phyloP scores from a whole-genome alignment of 1,140 invertebrate species.

The Stenopsyche tienmushanensis region DNA sequence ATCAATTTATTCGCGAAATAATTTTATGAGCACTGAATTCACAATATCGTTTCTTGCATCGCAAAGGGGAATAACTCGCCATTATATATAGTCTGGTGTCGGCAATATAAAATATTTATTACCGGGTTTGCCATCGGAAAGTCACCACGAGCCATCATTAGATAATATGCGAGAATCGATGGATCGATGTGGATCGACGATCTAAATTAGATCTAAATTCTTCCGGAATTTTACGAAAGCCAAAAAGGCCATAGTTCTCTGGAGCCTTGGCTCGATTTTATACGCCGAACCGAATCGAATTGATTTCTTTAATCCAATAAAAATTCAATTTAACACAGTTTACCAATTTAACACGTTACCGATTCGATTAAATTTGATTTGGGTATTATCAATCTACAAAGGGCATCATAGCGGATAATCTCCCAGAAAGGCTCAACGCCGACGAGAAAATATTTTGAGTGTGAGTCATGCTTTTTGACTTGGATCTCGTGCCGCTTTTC shows the following conservation, averaged over 20 bases:
- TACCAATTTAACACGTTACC: conserved; percentile 33
- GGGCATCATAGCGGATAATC: conserved; percentile 8
- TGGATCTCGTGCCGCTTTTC: not conserved
- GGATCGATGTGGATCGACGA: too few species aligned
- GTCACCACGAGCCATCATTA: conserved; percentile 9
- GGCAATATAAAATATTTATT: conserved; percentile 24
- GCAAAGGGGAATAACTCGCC: conserved; percentile 17
- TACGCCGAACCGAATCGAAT: conserved; percentile 23
- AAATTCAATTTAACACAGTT: conserved; percentile 25
- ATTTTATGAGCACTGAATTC: not conserved
- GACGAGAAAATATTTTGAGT: conserved; percentile 12
- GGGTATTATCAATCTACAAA: conserved; percentile 22
- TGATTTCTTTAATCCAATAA: conserved; percentile 30
- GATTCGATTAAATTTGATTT: conserved; percentile 34
- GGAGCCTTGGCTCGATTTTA: too few species aligned
- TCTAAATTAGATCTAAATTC: too few species aligned
- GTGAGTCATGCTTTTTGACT: conserved; percentile 17
- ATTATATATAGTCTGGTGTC: conserved; percentile 15
- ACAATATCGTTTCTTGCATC: conserved; percentile 13
- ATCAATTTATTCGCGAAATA: too few species aligned
- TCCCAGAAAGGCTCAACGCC: not conserved
- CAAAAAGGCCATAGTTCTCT: too few species aligned
- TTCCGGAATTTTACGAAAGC: too few species aligned
- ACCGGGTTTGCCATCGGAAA: conserved; percentile 3
- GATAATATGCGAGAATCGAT: conserved; percentile 21